A percentile compares a stretch with the other conserved stretches of the same genome.
These are phyloP conservation scores for Tragelaphus strepsiceros DNA, from an alignment of 2,113 vertebrate species.

Conservation along the genomic window DNA sequence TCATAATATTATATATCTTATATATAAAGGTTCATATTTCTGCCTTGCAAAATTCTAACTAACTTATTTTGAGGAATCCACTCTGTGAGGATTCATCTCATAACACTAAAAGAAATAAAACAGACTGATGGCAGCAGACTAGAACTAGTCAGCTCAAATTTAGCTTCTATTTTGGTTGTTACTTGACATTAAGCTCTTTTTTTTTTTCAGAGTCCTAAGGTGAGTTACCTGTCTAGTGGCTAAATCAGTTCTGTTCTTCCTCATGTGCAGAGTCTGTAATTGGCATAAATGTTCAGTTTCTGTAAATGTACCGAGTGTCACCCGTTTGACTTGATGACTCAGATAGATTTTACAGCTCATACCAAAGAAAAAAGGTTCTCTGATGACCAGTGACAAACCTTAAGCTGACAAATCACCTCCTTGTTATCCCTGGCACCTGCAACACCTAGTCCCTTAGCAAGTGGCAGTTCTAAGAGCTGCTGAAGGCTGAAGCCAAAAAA, in stretches of 20 bases:
- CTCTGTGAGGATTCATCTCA: background rate
- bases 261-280: background rate
- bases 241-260: slow-evolving; percentile 3
- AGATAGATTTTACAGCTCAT: slow-evolving; percentile 37
- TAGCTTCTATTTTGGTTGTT: slow-evolving; percentile 34
- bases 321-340: slow-evolving; percentile 28
- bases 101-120: background rate
- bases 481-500: slow-evolving; percentile 41
- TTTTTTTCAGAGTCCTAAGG: background rate
- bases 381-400: slow-evolving; percentile 51
- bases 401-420: slow-evolving; percentile 62
- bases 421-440: slow-evolving; percentile 47
- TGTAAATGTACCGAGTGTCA: slow-evolving; percentile 23
- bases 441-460: slow-evolving; percentile 53
- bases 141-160: background rate
- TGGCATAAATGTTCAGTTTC: slow-evolving; percentile 45
- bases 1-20: background rate
- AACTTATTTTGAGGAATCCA: background rate
- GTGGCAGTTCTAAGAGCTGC: slow-evolving; percentile 24
- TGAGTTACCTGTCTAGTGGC: background rate
- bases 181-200: background rate
- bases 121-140: background rate
- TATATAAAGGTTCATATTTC: background rate
- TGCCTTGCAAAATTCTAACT: background rate
- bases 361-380: slow-evolving; percentile 31